Base-by-base conservation (phyloP, 2,888 invertebrate species). In the Nebria salina region DNA sequence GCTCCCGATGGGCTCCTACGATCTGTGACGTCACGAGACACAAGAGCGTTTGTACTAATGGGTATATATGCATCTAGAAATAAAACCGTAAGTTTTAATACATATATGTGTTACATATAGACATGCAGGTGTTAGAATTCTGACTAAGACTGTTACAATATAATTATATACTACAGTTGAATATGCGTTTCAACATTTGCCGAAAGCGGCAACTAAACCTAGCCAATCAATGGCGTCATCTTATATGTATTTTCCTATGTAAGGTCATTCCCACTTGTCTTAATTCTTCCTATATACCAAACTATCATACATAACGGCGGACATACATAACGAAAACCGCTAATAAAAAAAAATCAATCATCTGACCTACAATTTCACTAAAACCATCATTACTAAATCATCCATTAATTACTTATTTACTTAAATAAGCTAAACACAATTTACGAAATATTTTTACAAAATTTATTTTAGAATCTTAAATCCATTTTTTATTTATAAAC, bases 1-100 rank as follows among this genome's bases (percentile, higher is more conserved):
- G 81, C 54, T 81, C 81, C 42, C 81, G 76, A 66, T 81, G 81
- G 65, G 81, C 81, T 65, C 64, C 65, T 42, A 76, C 43, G 15
- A 42, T 15, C 20, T 76, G 73, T 73, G 76, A 76, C 72, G 76
- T 72, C 72, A 76, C 20, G 0, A 81, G 42, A 34, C 81, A 81
- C 25, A 73, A 72, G 72, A 81, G 42, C 13, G 76, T 65, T 41
- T 81, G 76, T 13, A 81, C 81, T 75, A 81, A 72, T 25, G 73
- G 76, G 68, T 25, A 72, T 7, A 72, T 26, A 64, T 64, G 34
- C 81, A 81, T 81, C 81, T 81, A 73, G 20, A 81, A 81, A 54
- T 65, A 75, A 54, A 4, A 65, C 8, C 8, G 13, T 13, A 11
- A 6, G 54, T 54, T 54, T 54, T 54, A 54, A 34, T 20, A 34